Evolutionary conservation across 2,888 invertebrate genomes (phyloP).

Genomic region (Hemistola chrysoprasaria): DNA sequence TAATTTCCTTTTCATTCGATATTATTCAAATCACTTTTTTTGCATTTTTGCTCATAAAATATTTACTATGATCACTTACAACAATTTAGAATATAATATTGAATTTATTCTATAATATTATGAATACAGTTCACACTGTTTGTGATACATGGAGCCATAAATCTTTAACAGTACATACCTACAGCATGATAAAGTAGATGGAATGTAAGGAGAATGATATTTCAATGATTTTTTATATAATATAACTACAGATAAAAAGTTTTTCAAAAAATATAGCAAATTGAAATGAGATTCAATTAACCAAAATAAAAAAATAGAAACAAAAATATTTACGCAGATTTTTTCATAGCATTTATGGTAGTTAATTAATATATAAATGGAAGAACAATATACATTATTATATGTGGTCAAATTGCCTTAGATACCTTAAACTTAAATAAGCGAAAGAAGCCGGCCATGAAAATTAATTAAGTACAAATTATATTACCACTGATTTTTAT

Average conservation of each 20-base stretch:
- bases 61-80: constrained; percentile 77
- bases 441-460: constrained; percentile 34
- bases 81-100: constrained; percentile 76
- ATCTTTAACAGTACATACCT: too few species aligned
- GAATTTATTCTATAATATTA: constrained; percentile 27
- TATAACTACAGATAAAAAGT: too few species aligned
- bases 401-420: constrained; percentile 34
- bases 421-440: constrained; percentile 40
- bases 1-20: constrained; percentile 41
- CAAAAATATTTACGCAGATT: too few species aligned
- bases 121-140: constrained; percentile 51
- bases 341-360: background rate
- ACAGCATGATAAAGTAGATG: too few species aligned
- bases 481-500: constrained; percentile 5
- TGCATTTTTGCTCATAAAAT: constrained; percentile 59
- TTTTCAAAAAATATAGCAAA: constrained; percentile 12
- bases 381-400: constrained; percentile 33
- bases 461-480: constrained; percentile 48
- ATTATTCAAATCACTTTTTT: constrained; percentile 44
- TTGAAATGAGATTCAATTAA: constrained; percentile 29
- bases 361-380: constrained; percentile 12
- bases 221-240: too few species aligned
- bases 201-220: constrained; percentile 10
- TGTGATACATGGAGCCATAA: constrained; percentile 1
- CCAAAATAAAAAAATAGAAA: too few species aligned